Conservation (phyloP, 1,140 invertebrate species). For the Penaeus chinensis region DNA sequence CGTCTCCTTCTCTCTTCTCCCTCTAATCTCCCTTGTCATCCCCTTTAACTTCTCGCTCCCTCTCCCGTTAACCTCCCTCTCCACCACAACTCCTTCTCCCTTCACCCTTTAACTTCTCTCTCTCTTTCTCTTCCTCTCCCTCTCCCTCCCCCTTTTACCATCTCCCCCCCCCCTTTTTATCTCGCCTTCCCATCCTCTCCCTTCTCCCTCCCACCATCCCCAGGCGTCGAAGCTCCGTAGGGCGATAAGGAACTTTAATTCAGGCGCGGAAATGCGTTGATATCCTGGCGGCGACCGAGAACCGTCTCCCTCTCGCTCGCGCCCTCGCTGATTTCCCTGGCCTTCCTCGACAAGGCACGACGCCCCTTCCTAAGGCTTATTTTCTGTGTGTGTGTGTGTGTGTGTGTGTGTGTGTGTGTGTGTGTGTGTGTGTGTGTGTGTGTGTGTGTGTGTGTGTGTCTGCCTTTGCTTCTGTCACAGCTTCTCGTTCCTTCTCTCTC, state of each 20-base stretch:
- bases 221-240: conserved; percentile 18
- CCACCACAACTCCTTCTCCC: not conserved
- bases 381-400: not conserved
- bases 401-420: not conserved
- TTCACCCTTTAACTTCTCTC: too few relatives aligned
- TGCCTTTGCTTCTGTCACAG: too few relatives aligned
- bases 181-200: too few relatives aligned
- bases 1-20: not conserved
- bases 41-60: not conserved
- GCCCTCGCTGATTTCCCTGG: not conserved
- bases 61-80: not conserved
- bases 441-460: too few relatives aligned
- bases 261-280: conserved; percentile 37
- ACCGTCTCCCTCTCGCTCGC: conserved; percentile 12
- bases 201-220: not conserved
- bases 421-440: not conserved
- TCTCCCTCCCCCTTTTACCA: not conserved
- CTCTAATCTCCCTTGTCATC: not conserved
- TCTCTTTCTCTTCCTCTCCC: too few relatives aligned
- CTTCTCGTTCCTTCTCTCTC: too few relatives aligned
- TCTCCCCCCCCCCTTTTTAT: not conserved
- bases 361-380: not conserved
- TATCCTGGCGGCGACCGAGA: conserved; percentile 18
- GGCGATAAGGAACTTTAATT: conserved; percentile 48
- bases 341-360: not conserved